Percentiles rank a stretch among this genome's conserved stretches.
Conservation (phyloP, 2,797 vertebrate species). For the Mormyrops attenuatus region DNA sequence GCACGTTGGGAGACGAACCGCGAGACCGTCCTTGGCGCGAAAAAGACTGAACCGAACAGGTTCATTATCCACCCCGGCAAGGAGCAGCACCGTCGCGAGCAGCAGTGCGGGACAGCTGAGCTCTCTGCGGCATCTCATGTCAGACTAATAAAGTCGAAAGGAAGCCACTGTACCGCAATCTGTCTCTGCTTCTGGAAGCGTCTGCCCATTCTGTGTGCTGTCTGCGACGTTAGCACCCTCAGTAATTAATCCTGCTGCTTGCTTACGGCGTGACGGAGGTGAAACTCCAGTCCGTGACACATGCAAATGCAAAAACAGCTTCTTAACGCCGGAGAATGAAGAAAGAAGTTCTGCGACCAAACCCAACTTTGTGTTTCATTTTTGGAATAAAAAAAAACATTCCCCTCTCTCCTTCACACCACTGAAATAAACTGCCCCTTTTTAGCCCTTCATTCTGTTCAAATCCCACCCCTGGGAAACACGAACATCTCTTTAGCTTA, state of each 20-base stretch:
- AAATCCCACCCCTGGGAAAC: not conserved
- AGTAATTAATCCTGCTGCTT: conserved; percentile 2
- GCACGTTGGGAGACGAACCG: not conserved
- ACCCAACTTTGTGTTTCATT: not conserved
- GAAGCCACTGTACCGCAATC: not conserved
- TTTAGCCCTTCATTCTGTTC: not conserved
- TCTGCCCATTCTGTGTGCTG: not conserved
- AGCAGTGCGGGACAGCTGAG: not conserved
- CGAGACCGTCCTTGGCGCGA: not conserved
- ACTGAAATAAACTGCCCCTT: not conserved
- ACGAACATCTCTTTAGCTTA: not conserved
- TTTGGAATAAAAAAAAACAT: not conserved
- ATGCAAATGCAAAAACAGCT: not conserved
- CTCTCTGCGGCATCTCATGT: not conserved
- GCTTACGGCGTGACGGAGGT: not conserved
- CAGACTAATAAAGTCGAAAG: conserved; percentile 2
- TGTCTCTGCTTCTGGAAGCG: not conserved
- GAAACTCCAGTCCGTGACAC: not conserved
- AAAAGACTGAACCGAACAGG: not conserved
- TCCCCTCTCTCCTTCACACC: not conserved
- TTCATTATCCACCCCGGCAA: conserved; percentile 7
- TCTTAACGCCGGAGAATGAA: not conserved
- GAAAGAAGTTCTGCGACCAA: not conserved
- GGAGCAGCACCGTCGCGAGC: not conserved
- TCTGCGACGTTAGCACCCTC: conserved; percentile 5